A percentile compares a stretch with the other conserved stretches of the same genome.
These are phyloP conservation scores for Physella acuta DNA, from an alignment of 1,140 invertebrate genomes.

Conservation along the genomic window DNA sequence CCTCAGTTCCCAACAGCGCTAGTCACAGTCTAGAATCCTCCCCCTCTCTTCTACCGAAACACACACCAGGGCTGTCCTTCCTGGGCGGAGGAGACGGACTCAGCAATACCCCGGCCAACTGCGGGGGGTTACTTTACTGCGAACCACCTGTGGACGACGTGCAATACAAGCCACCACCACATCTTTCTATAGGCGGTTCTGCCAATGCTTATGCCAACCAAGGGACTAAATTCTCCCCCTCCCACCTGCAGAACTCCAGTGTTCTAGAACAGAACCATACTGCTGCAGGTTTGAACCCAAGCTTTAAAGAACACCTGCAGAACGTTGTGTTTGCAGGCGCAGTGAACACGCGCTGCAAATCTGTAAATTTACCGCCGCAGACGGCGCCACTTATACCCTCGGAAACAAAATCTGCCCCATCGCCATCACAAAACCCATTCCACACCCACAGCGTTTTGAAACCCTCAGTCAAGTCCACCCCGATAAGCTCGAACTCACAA, in stretches of 20 bases:
- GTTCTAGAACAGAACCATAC: neutral
- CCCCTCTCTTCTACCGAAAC: too few species aligned
- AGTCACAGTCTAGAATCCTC: too few species aligned
- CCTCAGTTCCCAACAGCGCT: too few species aligned
- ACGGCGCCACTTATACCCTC: neutral
- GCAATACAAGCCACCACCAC: neutral
- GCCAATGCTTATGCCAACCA: neutral
- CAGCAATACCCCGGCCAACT: neutral
- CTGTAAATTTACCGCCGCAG: constrained; percentile 1
- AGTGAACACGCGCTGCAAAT: neutral
- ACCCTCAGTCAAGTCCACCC: neutral
- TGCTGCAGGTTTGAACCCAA: neutral
- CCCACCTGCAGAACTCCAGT: neutral
- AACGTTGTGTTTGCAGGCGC: neutral
- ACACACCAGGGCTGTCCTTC: too few species aligned
- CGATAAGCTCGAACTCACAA: neutral
- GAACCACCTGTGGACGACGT: constrained; percentile 27
- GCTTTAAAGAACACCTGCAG: constrained; percentile 14
- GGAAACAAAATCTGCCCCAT: neutral
- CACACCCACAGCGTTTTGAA: constrained; percentile 7
- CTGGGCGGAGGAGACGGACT: too few species aligned
- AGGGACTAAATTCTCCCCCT: neutral
- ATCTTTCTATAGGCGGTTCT: neutral
- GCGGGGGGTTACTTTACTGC: constrained; percentile 20
- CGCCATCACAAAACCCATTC: neutral